Percentiles rank a stretch among this genome's conserved stretches.
phyloP scores from a whole-genome alignment of 2,797 vertebrate species.

The Lophotriccus pileatus region DNA sequence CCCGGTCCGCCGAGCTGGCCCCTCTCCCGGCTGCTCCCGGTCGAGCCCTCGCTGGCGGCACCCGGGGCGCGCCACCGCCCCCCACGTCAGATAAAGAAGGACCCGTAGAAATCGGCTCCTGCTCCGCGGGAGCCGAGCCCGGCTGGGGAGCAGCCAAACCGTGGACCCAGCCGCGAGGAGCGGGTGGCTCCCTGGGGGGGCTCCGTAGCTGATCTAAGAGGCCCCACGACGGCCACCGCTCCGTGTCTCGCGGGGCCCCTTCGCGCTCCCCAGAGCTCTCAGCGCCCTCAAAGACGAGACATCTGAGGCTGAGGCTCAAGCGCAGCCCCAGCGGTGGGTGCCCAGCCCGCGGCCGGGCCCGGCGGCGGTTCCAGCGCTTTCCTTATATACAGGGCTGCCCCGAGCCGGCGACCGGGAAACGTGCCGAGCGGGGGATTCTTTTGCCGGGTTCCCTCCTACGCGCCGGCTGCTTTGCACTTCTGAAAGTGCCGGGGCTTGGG shows the following conservation, averaged over 20 bases:
- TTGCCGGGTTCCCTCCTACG: constrained; percentile 93
- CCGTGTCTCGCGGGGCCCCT: not conserved
- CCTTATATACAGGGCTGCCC: constrained; percentile 77
- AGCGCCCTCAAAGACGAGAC: not conserved
- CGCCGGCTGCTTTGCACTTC: constrained; percentile 87
- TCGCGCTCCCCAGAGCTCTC: not conserved
- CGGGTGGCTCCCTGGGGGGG: not conserved
- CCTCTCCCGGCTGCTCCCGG: not conserved
- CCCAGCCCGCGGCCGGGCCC: not conserved
- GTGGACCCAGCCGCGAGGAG: not conserved
- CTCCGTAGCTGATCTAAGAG: not conserved
- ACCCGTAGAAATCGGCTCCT: not conserved
- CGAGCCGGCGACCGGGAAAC: constrained; percentile 69
- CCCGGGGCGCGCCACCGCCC: not conserved
- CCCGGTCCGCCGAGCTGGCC: not conserved
- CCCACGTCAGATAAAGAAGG: not conserved
- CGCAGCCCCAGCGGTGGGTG: not conserved
- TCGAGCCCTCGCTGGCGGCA: not conserved
- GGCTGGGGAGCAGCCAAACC: not conserved
- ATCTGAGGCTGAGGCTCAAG: not conserved
- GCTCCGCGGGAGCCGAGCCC: not conserved
- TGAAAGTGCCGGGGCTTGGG: constrained; percentile 82
- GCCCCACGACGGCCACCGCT: not conserved
- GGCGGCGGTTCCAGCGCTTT: not conserved
- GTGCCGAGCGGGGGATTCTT: constrained; percentile 87